A percentile compares a stretch with the other conserved stretches of the same genome.
Evolutionary conservation across 2,888 invertebrate species (phyloP).

Genomic region (Seladonia tumulorum): DNA sequence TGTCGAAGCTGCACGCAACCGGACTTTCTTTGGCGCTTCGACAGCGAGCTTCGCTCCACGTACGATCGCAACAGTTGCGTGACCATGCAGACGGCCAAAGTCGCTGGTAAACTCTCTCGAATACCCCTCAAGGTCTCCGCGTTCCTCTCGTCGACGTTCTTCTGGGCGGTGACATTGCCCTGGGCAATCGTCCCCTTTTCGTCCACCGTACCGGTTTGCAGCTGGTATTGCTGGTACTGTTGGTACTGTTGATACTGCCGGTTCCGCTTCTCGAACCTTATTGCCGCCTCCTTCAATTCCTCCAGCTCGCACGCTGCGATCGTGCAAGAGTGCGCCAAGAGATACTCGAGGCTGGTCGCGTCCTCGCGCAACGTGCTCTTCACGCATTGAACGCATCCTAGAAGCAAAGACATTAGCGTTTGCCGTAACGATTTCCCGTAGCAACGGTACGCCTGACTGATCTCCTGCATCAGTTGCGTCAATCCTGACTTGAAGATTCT

Average conservation of each 20-base stretch:
- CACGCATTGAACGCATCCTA: slow-evolving; percentile 79
- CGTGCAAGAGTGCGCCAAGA: slow-evolving; percentile 78
- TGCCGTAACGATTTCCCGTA: slow-evolving; percentile 79
- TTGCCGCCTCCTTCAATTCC: slow-evolving; percentile 75
- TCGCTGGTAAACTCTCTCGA: slow-evolving; percentile 79
- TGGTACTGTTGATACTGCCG: slow-evolving; percentile 47
- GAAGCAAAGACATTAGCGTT: slow-evolving; percentile 77
- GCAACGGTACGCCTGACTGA: slow-evolving; percentile 77
- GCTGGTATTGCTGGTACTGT: not conserved
- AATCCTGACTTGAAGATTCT: slow-evolving; percentile 74
- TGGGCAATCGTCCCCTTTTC: slow-evolving; percentile 39
- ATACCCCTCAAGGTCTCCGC: slow-evolving; percentile 66
- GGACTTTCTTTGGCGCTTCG: slow-evolving; percentile 67
- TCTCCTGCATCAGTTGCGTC: slow-evolving; percentile 78
- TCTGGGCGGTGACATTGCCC: slow-evolving; percentile 39
- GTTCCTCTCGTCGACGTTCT: slow-evolving; percentile 57
- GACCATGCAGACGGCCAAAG: slow-evolving; percentile 79
- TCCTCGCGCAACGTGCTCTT: slow-evolving; percentile 75
- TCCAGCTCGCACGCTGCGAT: slow-evolving; percentile 79
- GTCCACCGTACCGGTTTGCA: slow-evolving; percentile 42
- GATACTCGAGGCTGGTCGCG: slow-evolving; percentile 76
- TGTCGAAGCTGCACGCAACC: slow-evolving; percentile 77
- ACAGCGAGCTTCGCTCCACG: slow-evolving; percentile 50
- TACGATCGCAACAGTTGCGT: slow-evolving; percentile 76
- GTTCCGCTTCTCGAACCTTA: slow-evolving; percentile 65